A percentile compares a stretch with the other conserved stretches of the same genome.
These are phyloP conservation scores for Sturmia bella DNA, from an alignment of 2,888 invertebrate genomes.

Conservation along the genomic window DNA sequence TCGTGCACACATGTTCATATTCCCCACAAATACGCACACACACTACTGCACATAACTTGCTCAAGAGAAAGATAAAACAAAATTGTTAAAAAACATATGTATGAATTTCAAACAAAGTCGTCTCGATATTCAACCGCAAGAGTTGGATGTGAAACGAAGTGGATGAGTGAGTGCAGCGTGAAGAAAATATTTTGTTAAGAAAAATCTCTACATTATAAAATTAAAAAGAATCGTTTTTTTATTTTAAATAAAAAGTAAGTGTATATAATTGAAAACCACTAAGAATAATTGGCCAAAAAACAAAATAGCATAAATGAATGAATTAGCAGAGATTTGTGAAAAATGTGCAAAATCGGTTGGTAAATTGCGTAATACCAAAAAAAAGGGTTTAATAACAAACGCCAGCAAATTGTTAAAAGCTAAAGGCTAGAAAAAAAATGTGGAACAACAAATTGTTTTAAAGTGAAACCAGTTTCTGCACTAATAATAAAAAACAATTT, in stretches of 20 bases:
- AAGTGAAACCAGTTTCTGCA: slow-evolving; percentile 53
- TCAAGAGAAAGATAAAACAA: slow-evolving; percentile 62
- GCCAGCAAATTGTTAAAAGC: slow-evolving; percentile 9
- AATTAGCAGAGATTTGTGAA: slow-evolving; percentile 25
- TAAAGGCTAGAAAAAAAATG: slow-evolving; percentile 12
- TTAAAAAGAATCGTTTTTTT: slow-evolving; percentile 22
- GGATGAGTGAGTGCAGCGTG: slow-evolving; percentile 52
- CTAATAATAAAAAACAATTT: background rate
- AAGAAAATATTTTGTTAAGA: slow-evolving; percentile 36
- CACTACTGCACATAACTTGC: slow-evolving; percentile 15
- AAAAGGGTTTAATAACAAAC: slow-evolving; percentile 28
- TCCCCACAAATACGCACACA: background rate
- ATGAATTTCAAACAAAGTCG: slow-evolving; percentile 58
- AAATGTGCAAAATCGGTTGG: slow-evolving; percentile 44
- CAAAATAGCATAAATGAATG: slow-evolving; percentile 18
- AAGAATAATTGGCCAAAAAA: too few relatives aligned
- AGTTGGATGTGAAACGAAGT: slow-evolving; percentile 63
- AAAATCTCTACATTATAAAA: slow-evolving; percentile 39
- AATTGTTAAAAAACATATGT: slow-evolving; percentile 49
- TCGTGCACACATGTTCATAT: slow-evolving; percentile 24
- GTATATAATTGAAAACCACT: slow-evolving; percentile 2
- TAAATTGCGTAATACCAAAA: slow-evolving; percentile 67
- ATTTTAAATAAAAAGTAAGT: slow-evolving; percentile 33
- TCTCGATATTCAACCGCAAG: slow-evolving; percentile 66
- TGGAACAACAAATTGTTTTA: slow-evolving; percentile 7